A percentile compares a stretch with the other conserved stretches of the same genome.
Conservation (phyloP, 2,888 invertebrate species). For the Ceriagrion tenellum region DNA sequence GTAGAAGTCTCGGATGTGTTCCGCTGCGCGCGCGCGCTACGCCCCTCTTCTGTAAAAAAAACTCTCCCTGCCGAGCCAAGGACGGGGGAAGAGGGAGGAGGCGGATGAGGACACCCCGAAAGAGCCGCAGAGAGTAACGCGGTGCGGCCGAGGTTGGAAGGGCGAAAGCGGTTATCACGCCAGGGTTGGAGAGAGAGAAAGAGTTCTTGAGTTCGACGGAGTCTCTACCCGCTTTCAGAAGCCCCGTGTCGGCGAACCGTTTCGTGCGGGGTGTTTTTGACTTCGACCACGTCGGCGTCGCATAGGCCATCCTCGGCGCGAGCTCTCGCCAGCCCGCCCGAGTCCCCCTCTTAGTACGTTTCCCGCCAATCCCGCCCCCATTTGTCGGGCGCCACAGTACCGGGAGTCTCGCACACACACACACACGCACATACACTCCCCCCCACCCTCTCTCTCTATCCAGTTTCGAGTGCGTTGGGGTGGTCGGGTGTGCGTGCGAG, state of each 20-base stretch:
- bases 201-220: no score
- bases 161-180: not conserved
- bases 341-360: not conserved
- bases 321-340: not conserved
- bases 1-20: constrained; percentile 32
- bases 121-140: constrained; percentile 30
- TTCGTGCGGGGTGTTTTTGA: not conserved
- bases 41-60: not conserved
- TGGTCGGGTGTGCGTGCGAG: not conserved
- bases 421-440: no score
- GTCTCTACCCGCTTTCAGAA: not conserved
- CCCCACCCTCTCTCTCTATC: not conserved
- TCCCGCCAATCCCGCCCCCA: not conserved
- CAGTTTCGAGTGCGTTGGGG: not conserved
- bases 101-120: not conserved
- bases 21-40: not conserved
- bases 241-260: no score
- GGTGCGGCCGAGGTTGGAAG: constrained; percentile 35
- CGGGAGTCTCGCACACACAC: not conserved
- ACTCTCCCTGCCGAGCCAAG: not conserved
- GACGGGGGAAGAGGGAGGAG: not conserved
- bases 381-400: not conserved
- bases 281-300: not conserved
- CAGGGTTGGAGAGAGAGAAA: not conserved
- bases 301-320: not conserved